Evolutionary conservation across 2,888 invertebrate genomes (phyloP), one percentile per base, ranked within the genome.

Genomic region (Gastracanthus pulcherrimus): DNA sequence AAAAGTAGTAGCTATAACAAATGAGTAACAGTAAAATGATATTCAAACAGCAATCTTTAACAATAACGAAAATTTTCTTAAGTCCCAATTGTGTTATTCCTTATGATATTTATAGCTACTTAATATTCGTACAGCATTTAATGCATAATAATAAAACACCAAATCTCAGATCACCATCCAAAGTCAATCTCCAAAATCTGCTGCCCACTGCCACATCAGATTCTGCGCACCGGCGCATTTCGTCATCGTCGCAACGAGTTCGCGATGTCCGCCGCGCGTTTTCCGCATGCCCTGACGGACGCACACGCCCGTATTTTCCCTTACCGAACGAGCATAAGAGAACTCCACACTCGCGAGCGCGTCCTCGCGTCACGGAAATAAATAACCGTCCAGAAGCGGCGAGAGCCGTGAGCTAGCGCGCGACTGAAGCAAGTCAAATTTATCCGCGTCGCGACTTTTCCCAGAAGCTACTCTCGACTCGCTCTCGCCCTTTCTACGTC

Each of bases 371-470:
- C 80, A 80, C 76, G 76, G 80, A 76, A 82, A 82, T 82, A 80
- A 82, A 82, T 82, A 82, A 80, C 64, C 80, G 64, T 36, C 60
- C 51, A 71, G 79, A 75, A 71, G 76, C 70, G 29, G 23, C 29
- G 26, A 69, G 69, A 45, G 48, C 16, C 16, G 7, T 9, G 26
- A 11, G 23, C 66, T 11, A 34, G 71, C 55, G 55, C 51, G 51
- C 72, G 77, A 77, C 67, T 67, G 58, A 72, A 74, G 62, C 82
- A 64, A 80, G 76, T 82, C 80, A 80, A 82, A 80, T 82, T 80
- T 82, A 82, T 80, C 76, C 80, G 67, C 60, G 55, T 51, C 45
- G 38, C 36, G 58, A 74, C 67, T 70, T 74, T 82, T 82, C 82
- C 55, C 62, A 70, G 80, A 82, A 80, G 7, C 19, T 72, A 67